Conservation (phyloP, 1,140 invertebrate species). For the Apocrypta bakeri region DNA sequence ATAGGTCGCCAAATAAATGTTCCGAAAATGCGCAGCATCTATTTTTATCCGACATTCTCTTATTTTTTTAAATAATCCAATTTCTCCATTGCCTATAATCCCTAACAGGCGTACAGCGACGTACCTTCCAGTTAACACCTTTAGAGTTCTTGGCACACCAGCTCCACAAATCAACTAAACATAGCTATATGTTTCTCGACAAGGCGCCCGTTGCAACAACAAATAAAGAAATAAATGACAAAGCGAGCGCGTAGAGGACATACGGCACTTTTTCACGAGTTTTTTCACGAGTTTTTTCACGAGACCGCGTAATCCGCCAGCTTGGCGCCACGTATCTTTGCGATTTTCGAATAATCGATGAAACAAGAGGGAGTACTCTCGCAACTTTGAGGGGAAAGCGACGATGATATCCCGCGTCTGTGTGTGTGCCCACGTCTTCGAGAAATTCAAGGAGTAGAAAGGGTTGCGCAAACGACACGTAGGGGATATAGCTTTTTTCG, state of each 20-base stretch:
- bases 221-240: constrained; percentile 22
- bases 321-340: constrained; percentile 23
- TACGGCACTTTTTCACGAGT: neutral
- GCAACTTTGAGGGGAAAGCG: neutral
- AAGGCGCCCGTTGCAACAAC: neutral
- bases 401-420: neutral
- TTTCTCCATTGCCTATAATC: no score
- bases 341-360: constrained; percentile 36
- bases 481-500: neutral
- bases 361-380: neutral
- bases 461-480: neutral
- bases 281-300: neutral
- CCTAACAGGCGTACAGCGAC: no score
- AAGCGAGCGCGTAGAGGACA: neutral
- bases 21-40: no score
- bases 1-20: no score
- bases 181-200: neutral
- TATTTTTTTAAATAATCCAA: neutral
- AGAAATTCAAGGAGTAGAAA: neutral
- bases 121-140: neutral
- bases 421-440: neutral
- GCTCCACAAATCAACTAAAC: neutral
- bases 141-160: neutral
- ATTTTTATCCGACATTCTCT: no score
- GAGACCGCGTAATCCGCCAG: constrained; percentile 8